phyloP scores from a whole-genome alignment of 2,888 invertebrate species.

The Cyaniris semiargus region DNA sequence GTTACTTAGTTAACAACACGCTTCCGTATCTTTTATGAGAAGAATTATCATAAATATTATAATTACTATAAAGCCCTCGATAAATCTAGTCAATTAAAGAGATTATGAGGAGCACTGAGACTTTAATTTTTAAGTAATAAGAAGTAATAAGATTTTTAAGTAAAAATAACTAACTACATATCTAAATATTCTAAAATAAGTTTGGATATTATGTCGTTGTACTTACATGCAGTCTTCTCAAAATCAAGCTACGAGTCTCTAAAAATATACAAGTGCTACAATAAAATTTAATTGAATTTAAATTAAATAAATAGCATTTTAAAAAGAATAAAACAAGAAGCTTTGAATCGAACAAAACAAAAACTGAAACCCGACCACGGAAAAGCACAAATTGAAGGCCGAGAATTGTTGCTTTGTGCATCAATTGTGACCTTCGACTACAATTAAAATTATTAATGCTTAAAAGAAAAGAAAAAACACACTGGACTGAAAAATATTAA shows the following conservation, averaged over 20 bases:
- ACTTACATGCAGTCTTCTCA: no score
- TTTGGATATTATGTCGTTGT: no score
- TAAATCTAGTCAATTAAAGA: constrained; percentile 4
- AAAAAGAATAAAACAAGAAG: neutral
- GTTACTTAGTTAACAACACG: constrained; percentile 61
- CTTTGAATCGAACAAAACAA: constrained; percentile 4
- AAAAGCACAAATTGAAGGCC: constrained; percentile 1
- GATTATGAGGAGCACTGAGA: neutral
- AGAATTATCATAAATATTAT: constrained; percentile 21
- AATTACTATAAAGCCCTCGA: constrained; percentile 14
- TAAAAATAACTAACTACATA: no score
- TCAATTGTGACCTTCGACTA: constrained; percentile 15
- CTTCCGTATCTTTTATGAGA: constrained; percentile 59
- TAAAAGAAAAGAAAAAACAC: neutral
- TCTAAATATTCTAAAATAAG: no score
- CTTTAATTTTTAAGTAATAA: neutral
- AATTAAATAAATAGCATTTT: no score
- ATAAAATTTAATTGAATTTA: no score
- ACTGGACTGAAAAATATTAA: neutral
- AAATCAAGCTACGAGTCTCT: no score
- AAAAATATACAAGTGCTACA: no score
- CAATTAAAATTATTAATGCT: neutral
- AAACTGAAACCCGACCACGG: neutral
- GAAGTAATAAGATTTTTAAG: neutral
- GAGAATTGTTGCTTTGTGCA: neutral